Conservation (phyloP, 2,888 invertebrate species). For the Dryocosmus kuriphilus region DNA sequence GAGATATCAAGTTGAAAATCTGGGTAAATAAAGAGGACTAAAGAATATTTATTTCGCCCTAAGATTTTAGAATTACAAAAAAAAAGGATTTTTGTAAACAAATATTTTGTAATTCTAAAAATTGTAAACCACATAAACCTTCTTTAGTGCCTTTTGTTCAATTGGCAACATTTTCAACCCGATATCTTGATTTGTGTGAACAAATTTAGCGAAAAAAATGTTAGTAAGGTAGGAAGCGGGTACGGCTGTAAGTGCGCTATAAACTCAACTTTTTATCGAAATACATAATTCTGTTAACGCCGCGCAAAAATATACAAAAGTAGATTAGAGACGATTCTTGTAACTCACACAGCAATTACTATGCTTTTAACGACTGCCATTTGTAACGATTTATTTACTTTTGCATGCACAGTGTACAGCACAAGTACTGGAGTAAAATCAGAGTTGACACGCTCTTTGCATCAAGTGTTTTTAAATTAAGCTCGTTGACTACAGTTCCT, state of each 20-base stretch:
- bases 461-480: slow-evolving; percentile 14
- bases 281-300: neutral
- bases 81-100: too few relatives aligned
- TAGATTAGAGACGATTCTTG: neutral
- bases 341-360: neutral
- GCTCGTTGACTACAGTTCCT: slow-evolving; percentile 10
- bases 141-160: too few relatives aligned
- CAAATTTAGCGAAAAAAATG: too few relatives aligned
- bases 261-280: neutral
- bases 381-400: neutral
- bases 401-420: neutral
- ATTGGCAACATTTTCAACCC: too few relatives aligned
- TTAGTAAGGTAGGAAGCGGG: too few relatives aligned
- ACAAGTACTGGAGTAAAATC: neutral
- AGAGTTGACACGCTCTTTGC: neutral
- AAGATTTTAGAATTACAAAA: too few relatives aligned
- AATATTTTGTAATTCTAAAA: too few relatives aligned
- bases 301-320: neutral
- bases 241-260: neutral
- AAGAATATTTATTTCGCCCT: too few relatives aligned
- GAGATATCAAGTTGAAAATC: too few relatives aligned
- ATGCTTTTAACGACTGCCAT: neutral
- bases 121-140: too few relatives aligned
- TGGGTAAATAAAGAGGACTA: too few relatives aligned
- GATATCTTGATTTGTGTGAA: too few relatives aligned